Conservation (phyloP, 2,888 invertebrate species). For the Drosophila tanythrix region DNA sequence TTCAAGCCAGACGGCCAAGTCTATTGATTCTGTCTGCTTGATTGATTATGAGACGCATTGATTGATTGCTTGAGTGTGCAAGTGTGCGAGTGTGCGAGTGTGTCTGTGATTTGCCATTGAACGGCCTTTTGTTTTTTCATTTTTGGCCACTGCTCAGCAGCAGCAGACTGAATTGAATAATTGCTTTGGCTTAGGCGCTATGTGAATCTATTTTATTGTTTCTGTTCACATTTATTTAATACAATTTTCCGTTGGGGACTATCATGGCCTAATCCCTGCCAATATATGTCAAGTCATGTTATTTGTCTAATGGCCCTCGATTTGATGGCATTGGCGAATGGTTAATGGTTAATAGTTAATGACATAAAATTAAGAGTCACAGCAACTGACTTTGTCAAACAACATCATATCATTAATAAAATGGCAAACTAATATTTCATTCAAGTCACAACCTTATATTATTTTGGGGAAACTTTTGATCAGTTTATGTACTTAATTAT, state of each 20-base stretch:
- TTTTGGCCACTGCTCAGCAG: constrained; percentile 2
- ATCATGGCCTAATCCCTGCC: constrained; percentile 16
- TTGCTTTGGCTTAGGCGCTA: constrained; percentile 20
- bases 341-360: constrained; percentile 4
- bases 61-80: constrained; percentile 60
- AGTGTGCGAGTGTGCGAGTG: background rate
- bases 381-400: constrained; percentile 11
- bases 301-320: constrained; percentile 60
- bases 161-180: constrained; percentile 38
- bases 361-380: background rate
- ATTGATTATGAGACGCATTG: constrained; percentile 48
- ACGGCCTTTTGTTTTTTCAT: constrained; percentile 38
- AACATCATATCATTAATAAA: constrained; percentile 21
- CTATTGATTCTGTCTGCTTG: constrained; percentile 37
- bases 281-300: constrained; percentile 60
- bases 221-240: constrained; percentile 53
- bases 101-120: constrained; percentile 41
- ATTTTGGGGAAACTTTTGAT: background rate
- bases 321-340: constrained; percentile 36
- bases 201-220: constrained; percentile 49
- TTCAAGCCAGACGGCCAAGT: constrained; percentile 4
- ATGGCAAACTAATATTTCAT: background rate
- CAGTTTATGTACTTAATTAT: background rate
- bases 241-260: constrained; percentile 7
- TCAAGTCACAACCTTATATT: background rate